phyloP scores from a whole-genome alignment of 2,797 vertebrate genomes.

The Lagocephalus sceleratus region DNA sequence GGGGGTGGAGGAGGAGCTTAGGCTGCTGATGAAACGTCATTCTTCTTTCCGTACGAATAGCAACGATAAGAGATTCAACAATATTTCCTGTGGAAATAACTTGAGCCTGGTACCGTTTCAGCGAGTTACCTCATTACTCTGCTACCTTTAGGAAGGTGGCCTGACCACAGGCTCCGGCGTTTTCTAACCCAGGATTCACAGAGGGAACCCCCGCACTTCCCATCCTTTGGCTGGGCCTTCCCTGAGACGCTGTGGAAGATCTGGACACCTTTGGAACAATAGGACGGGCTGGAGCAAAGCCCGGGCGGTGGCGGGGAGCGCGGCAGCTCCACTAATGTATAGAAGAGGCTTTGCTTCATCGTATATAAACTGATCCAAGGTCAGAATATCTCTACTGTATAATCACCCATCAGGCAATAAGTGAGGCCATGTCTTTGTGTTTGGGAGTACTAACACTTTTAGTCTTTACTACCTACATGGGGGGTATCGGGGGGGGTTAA shows the following conservation, averaged over 20 bases:
- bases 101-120: slow-evolving; percentile 90
- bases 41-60: slow-evolving; percentile 82
- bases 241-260: not conserved
- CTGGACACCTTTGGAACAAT: slow-evolving; percentile 7
- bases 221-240: not conserved
- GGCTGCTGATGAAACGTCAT: slow-evolving; percentile 42
- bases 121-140: slow-evolving; percentile 94
- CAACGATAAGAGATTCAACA: slow-evolving; percentile 73
- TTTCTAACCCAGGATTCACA: slow-evolving; percentile 41
- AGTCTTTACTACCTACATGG: slow-evolving; percentile 37
- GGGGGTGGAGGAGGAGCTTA: slow-evolving; percentile 34
- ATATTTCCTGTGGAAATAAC: slow-evolving; percentile 99
- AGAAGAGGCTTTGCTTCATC: slow-evolving; percentile 46
- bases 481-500: slow-evolving; percentile 1
- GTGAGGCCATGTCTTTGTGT: slow-evolving; percentile 71
- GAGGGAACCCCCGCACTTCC: too few relatives aligned
- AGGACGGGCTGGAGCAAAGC: slow-evolving; percentile 31
- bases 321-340: slow-evolving; percentile 44
- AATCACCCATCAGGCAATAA: slow-evolving; percentile 77
- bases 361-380: slow-evolving; percentile 28
- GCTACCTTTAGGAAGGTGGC: slow-evolving; percentile 77
- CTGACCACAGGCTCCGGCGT: slow-evolving; percentile 40
- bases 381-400: slow-evolving; percentile 45
- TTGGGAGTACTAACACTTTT: slow-evolving; percentile 70
- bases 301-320: slow-evolving; percentile 10